Conservation (phyloP, 35 echinoderm and acorn worm genomes). For the Diadema setosum region DNA sequence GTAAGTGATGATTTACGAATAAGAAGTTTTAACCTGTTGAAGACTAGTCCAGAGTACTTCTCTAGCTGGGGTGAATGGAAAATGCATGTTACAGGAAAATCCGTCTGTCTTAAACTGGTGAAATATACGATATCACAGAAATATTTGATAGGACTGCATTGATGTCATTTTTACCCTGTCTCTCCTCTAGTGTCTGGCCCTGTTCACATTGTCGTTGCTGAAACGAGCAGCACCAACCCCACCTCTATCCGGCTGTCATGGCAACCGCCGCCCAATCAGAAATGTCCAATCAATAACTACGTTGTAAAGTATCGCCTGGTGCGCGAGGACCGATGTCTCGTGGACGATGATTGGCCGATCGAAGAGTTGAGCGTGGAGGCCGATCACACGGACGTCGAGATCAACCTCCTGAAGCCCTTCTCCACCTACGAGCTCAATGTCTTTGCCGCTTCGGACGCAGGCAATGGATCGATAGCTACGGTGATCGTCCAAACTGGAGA, state of each 20-base stretch:
- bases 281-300: slow-evolving; percentile 7
- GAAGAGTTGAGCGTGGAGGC: background rate
- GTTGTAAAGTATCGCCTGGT: background rate
- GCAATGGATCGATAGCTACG: background rate
- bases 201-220: background rate
- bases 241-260: background rate
- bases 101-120: background rate
- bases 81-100: no score
- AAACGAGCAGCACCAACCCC: background rate
- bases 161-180: no score
- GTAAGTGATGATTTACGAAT: no score
- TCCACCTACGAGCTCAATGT: slow-evolving; percentile 7
- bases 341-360: slow-evolving; percentile 3
- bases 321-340: background rate
- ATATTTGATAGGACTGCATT: background rate
- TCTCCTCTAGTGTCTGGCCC: background rate
- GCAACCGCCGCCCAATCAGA: background rate
- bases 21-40: no score
- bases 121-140: background rate
- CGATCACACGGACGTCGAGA: background rate
- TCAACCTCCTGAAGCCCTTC: background rate
- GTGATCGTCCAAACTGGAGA: background rate
- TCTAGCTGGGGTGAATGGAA: no score
- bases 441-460: background rate
- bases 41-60: no score